phyloP scores from a whole-genome alignment of 2,113 vertebrate species.

The Notechis scutatus region DNA sequence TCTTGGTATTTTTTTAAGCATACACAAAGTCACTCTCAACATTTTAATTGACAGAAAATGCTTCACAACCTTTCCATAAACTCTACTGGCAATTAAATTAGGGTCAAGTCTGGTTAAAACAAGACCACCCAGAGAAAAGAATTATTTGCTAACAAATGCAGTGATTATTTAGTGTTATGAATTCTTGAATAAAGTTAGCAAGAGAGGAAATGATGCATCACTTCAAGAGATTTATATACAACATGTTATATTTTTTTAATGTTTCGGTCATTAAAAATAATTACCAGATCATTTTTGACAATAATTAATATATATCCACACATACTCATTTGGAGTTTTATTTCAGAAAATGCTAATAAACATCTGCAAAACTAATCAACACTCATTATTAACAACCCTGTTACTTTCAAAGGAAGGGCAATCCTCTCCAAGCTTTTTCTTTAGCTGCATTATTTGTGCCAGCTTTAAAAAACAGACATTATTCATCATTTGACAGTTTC shows the following conservation, averaged over 20 bases:
- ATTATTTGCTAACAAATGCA: constrained; percentile 40
- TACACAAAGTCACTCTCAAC: constrained; percentile 47
- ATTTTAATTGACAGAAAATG: constrained; percentile 71
- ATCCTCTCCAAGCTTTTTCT: constrained; percentile 7
- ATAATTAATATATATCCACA: constrained; percentile 52
- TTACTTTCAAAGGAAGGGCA: constrained; percentile 12
- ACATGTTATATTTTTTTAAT: constrained; percentile 64
- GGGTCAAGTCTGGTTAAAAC: constrained; percentile 58
- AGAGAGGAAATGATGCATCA: constrained; percentile 52
- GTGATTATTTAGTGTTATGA: constrained; percentile 40
- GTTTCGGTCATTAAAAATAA: constrained; percentile 63
- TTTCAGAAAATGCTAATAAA: constrained; percentile 55
- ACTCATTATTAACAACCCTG: constrained; percentile 34
- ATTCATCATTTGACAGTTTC: constrained; percentile 18
- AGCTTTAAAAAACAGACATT: constrained; percentile 15
- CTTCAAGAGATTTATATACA: constrained; percentile 52
- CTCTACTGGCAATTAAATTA: constrained; percentile 55
- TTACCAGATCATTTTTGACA: constrained; percentile 51
- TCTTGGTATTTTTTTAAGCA: neutral
- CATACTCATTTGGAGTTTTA: constrained; percentile 53
- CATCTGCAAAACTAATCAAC: constrained; percentile 51
- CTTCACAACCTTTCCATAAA: constrained; percentile 52
- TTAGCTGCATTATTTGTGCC: constrained; percentile 11
- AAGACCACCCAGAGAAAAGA: constrained; percentile 49
- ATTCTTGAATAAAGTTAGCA: constrained; percentile 59